Conservation (phyloP, 2,888 invertebrate genomes). For the Shargacucullia verbasci region DNA sequence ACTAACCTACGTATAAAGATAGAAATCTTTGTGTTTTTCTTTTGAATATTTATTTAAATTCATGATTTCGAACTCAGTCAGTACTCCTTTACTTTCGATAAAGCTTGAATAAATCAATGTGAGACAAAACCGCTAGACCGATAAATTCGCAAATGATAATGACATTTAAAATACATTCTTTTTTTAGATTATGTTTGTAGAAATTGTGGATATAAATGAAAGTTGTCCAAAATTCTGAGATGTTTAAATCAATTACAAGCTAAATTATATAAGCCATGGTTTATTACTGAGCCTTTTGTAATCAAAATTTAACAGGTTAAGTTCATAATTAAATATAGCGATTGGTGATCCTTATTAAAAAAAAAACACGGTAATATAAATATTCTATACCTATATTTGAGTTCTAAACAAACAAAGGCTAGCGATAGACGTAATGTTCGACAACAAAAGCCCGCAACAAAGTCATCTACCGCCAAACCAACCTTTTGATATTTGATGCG, state of each 20-base stretch:
- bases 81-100: slow-evolving; percentile 27
- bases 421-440: slow-evolving; percentile 13
- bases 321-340: too few relatives aligned
- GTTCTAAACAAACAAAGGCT: slow-evolving; percentile 13
- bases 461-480: slow-evolving; percentile 46
- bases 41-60: slow-evolving; percentile 31
- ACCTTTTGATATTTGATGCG: slow-evolving; percentile 60
- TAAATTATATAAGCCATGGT: background rate
- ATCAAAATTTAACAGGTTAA: too few relatives aligned
- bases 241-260: too few relatives aligned
- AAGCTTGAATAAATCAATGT: slow-evolving; percentile 50
- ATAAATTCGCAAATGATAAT: slow-evolving; percentile 55
- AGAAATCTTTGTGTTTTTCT: slow-evolving; percentile 9
- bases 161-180: slow-evolving; percentile 43
- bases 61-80: slow-evolving; percentile 33
- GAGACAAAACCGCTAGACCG: slow-evolving; percentile 53
- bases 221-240: too few relatives aligned
- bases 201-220: too few relatives aligned
- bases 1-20: slow-evolving; percentile 16
- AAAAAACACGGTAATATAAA: slow-evolving; percentile 17
- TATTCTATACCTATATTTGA: slow-evolving; percentile 25
- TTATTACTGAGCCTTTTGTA: too few relatives aligned
- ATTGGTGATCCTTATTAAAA: too few relatives aligned
- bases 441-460: slow-evolving; percentile 51
- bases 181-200: slow-evolving; percentile 20